Conservation (phyloP, 2,888 invertebrate genomes). For the Drosophila borborema region DNA sequence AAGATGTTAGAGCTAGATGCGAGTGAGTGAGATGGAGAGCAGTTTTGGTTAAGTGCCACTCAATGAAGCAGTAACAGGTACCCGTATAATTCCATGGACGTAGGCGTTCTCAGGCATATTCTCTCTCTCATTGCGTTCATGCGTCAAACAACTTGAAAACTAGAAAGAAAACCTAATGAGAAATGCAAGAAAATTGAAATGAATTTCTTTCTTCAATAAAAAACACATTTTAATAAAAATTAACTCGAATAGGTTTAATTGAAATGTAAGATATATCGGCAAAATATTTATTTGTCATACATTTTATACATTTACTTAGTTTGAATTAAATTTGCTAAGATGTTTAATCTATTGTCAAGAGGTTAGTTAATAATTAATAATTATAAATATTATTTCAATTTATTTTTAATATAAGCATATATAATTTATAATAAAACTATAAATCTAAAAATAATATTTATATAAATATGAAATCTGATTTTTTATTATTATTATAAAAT, state of each 20-base stretch:
- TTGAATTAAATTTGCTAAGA: too few species aligned
- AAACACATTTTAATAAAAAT: background rate
- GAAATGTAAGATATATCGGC: background rate
- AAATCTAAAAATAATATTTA: too few species aligned
- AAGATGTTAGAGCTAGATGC: constrained; percentile 45
- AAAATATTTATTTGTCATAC: too few species aligned
- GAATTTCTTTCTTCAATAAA: background rate
- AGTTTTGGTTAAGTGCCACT: constrained; percentile 54
- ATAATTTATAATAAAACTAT: too few species aligned
- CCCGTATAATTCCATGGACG: constrained; percentile 26
- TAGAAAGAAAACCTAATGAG: background rate
- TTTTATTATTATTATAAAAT: too few species aligned
- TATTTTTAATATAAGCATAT: too few species aligned
- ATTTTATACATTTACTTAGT: too few species aligned
- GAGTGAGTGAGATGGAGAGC: constrained; percentile 14
- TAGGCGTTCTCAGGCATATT: constrained; percentile 10
- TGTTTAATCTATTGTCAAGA: too few species aligned
- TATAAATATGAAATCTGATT: too few species aligned
- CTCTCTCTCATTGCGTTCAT: constrained; percentile 49
- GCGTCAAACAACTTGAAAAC: constrained; percentile 13
- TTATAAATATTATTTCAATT: too few species aligned
- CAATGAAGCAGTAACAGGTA: constrained; percentile 75
- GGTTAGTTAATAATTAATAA: too few species aligned
- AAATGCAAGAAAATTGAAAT: background rate
- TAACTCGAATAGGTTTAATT: background rate